phyloP scores from a whole-genome alignment of 2,888 invertebrate genomes.

The Phania funesta region DNA sequence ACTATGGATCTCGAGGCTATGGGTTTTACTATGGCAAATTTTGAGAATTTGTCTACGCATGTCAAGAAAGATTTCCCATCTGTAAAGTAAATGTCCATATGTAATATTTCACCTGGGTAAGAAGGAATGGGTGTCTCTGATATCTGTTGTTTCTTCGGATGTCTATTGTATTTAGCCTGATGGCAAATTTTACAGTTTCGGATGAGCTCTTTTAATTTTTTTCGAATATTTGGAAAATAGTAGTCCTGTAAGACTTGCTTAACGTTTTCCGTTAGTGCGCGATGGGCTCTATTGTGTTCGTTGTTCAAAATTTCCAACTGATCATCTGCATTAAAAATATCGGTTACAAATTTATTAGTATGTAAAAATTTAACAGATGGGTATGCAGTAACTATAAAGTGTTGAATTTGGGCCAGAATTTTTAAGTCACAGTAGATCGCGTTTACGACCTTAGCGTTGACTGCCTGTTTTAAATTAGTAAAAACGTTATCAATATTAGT shows the following conservation, averaged over 20 bases:
- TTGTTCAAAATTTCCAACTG: slow-evolving; percentile 49
- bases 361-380: slow-evolving; percentile 2
- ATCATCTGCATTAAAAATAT: slow-evolving; percentile 53
- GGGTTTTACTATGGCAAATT: slow-evolving; percentile 43
- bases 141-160: not conserved
- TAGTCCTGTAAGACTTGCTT: not conserved
- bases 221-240: slow-evolving; percentile 24
- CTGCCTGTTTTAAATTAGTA: not conserved
- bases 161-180: not conserved
- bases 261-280: not conserved
- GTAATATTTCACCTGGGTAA: not conserved
- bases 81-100: not conserved
- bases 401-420: slow-evolving; percentile 27
- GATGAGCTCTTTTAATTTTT: not conserved
- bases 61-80: not conserved
- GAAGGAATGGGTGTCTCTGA: too few relatives aligned
- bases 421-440: not conserved
- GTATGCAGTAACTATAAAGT: slow-evolving; percentile 4
- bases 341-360: slow-evolving; percentile 29
- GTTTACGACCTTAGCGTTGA: slow-evolving; percentile 2
- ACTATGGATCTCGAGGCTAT: slow-evolving; percentile 66
- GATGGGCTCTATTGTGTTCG: slow-evolving; percentile 27
- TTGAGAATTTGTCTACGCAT: not conserved
- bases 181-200: not conserved
- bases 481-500: slow-evolving; percentile 6